These are phyloP conservation scores for Girardinichthys multiradiatus DNA, from an alignment of 2,113 vertebrate species.

Conservation along the genomic window DNA sequence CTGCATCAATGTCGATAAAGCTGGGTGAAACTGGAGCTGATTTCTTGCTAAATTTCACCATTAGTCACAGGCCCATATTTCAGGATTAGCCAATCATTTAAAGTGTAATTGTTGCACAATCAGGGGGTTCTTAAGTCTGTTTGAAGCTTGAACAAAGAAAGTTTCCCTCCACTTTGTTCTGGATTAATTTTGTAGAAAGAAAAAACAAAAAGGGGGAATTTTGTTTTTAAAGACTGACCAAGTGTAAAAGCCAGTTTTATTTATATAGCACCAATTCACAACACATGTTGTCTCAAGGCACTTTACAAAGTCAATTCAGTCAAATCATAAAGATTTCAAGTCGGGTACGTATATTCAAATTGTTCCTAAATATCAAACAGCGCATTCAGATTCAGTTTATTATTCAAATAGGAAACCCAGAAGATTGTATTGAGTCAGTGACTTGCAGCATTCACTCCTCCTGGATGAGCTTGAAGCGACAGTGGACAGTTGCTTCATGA, in stretches of 20 bases:
- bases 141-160: not conserved
- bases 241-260: not conserved
- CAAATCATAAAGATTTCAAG: too few relatives aligned
- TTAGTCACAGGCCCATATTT: constrained; percentile 93
- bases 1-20: constrained; percentile 86
- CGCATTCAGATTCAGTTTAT: too few relatives aligned
- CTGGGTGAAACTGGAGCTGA: constrained; percentile 95
- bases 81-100: constrained; percentile 78
- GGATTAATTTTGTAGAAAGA: constrained; percentile 12
- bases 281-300: too few relatives aligned
- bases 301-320: too few relatives aligned
- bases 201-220: not conserved
- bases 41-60: constrained; percentile 99
- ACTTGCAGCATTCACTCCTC: too few relatives aligned
- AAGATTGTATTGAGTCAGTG: too few relatives aligned
- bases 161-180: constrained; percentile 58
- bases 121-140: constrained; percentile 28
- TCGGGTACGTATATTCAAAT: too few relatives aligned
- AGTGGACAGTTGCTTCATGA: too few relatives aligned
- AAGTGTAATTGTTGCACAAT: constrained; percentile 69
- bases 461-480: too few relatives aligned
- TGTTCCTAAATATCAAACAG: too few relatives aligned
- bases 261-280: too few relatives aligned
- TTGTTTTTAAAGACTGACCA: not conserved
- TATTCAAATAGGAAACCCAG: too few relatives aligned